phyloP scores from a whole-genome alignment of 2,113 vertebrate species.

The Cervus canadensis region DNA sequence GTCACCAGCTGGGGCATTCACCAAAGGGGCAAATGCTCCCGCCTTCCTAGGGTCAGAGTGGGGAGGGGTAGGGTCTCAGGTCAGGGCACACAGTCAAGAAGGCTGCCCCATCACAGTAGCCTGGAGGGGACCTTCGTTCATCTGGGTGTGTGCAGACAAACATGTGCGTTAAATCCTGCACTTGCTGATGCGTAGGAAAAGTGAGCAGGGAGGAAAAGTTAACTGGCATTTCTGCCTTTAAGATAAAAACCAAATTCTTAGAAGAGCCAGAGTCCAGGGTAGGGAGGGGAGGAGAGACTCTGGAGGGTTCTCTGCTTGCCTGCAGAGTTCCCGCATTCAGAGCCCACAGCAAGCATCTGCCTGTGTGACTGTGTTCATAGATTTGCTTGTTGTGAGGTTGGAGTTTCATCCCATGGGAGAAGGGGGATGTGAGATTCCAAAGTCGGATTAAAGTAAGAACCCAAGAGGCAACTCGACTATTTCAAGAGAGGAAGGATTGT shows the following conservation, averaged over 20 bases:
- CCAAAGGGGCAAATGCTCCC: accelerated
- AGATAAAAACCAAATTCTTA: not conserved
- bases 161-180: accelerated
- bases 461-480: not conserved
- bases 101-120: accelerated
- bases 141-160: no score
- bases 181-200: not conserved
- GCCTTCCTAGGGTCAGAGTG: not conserved
- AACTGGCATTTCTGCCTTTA: not conserved
- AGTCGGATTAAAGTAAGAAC: not conserved
- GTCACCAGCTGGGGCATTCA: not conserved
- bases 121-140: accelerated
- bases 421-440: accelerated
- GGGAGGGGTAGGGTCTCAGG: no score
- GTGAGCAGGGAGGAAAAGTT: not conserved
- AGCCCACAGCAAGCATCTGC: not conserved
- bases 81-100: not conserved
- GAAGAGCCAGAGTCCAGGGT: no score
- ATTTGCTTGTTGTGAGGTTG: not conserved
- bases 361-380: accelerated
- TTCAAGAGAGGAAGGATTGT: not conserved
- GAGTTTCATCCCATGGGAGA: not conserved
- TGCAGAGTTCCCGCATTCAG: not conserved
- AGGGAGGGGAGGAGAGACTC: no score
- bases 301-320: accelerated